Percentiles rank a stretch among this genome's conserved stretches.
These are phyloP conservation scores for Geodia barretti DNA, from an alignment of 37 sponge, comb jelly and placozoan species.

Conservation along the genomic window DNA sequence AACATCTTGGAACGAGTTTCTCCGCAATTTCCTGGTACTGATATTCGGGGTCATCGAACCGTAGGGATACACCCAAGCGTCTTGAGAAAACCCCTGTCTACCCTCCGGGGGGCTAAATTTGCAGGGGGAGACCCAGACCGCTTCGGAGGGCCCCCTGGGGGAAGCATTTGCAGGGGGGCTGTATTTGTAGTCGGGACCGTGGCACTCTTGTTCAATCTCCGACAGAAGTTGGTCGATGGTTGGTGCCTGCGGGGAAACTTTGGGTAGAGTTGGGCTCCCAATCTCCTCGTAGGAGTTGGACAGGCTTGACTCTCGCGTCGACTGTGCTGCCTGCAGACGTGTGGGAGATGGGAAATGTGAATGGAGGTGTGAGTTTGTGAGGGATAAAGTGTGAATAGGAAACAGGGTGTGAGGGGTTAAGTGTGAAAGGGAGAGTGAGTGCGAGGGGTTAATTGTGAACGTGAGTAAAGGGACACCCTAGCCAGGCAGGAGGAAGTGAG, in stretches of 20 bases:
- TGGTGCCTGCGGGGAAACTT: not conserved
- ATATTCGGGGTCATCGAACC: not conserved
- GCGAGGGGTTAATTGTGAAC: not conserved
- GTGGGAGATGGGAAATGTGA: too few species aligned
- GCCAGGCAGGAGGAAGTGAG: not conserved
- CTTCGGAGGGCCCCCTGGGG: not conserved
- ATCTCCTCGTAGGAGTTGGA: not conserved
- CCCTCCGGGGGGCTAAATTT: not conserved
- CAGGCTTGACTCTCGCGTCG: not conserved
- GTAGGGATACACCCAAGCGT: not conserved
- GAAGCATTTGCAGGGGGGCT: not conserved
- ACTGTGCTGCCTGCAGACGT: too few species aligned
- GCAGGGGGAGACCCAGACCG: not conserved
- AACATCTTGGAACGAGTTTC: not conserved
- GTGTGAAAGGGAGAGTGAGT: not conserved
- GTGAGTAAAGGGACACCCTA: not conserved
- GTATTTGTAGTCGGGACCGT: conserved; percentile 43
- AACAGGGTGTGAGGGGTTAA: not conserved
- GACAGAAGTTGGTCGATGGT: conserved; percentile 59
- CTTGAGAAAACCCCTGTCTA: not conserved
- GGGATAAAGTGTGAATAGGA: not conserved
- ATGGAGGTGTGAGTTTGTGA: not conserved
- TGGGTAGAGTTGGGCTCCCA: not conserved
- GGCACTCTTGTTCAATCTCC: conserved; percentile 56
- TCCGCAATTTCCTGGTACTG: not conserved